phyloP scores from a whole-genome alignment of 2,113 vertebrate species.

The Sapajus apella region DNA sequence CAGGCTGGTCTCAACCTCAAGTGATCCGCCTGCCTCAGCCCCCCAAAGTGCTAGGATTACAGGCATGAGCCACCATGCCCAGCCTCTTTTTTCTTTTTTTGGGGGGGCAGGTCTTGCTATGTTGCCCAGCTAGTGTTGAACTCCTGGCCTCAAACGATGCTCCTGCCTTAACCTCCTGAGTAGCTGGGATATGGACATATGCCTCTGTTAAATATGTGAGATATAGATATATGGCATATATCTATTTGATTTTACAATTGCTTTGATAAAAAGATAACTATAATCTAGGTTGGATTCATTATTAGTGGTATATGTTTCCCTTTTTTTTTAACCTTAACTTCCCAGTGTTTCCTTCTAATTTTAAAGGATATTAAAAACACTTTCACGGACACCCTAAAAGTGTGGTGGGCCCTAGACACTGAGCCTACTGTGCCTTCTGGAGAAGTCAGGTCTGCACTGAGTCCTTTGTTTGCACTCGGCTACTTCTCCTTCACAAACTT shows the following conservation, averaged over 20 bases:
- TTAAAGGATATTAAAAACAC: neutral
- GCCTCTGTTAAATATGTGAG: no score
- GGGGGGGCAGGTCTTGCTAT: no score
- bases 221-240: no score
- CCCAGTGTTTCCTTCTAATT: neutral
- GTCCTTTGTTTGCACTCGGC: neutral
- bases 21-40: neutral
- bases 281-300: neutral
- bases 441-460: neutral
- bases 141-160: no score
- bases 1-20: neutral
- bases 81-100: no score
- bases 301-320: neutral
- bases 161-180: no score
- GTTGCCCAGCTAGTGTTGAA: no score
- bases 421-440: neutral
- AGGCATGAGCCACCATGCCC: neutral
- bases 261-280: slow-evolving; percentile 12
- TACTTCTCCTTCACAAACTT: neutral
- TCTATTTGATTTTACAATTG: neutral
- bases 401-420: neutral
- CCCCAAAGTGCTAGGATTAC: neutral
- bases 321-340: no score
- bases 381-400: neutral
- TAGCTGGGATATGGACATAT: no score